Conservation (phyloP, 2,888 invertebrate species). For the Furcula furcula region DNA sequence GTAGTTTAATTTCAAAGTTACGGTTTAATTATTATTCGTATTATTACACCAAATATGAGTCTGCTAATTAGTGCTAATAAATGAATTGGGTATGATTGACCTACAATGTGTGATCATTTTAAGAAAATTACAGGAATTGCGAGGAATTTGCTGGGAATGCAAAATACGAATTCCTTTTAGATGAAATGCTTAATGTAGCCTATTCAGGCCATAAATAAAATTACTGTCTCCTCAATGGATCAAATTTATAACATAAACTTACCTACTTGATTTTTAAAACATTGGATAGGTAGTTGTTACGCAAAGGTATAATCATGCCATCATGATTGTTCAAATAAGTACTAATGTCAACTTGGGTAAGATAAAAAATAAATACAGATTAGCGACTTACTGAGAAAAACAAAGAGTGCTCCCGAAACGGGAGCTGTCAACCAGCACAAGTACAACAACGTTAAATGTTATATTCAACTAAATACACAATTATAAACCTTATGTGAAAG, state of each 20-base stretch:
- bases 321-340: conserved; percentile 21
- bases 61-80: no score
- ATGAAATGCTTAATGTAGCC: background rate
- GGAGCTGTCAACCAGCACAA: conserved; percentile 55
- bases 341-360: conserved; percentile 18
- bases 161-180: no score
- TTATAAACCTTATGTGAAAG: conserved; percentile 16
- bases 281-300: conserved; percentile 15
- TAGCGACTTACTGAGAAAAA: conserved; percentile 58
- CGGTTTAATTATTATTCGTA: no score
- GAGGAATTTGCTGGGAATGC: no score
- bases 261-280: no score
- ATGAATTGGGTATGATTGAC: no score
- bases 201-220: background rate
- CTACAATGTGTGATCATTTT: no score
- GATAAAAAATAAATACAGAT: conserved; percentile 48
- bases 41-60: no score
- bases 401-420: conserved; percentile 56
- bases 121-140: no score
- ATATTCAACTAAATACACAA: no score
- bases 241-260: background rate
- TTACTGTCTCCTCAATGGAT: background rate
- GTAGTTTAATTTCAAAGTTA: no score
- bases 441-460: conserved; percentile 20
- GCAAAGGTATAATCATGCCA: conserved; percentile 16